A percentile compares a stretch with the other conserved stretches of the same genome.
These are phyloP conservation scores for Pao palembangensis DNA, from an alignment of 2,113 vertebrate species.

Conservation along the genomic window DNA sequence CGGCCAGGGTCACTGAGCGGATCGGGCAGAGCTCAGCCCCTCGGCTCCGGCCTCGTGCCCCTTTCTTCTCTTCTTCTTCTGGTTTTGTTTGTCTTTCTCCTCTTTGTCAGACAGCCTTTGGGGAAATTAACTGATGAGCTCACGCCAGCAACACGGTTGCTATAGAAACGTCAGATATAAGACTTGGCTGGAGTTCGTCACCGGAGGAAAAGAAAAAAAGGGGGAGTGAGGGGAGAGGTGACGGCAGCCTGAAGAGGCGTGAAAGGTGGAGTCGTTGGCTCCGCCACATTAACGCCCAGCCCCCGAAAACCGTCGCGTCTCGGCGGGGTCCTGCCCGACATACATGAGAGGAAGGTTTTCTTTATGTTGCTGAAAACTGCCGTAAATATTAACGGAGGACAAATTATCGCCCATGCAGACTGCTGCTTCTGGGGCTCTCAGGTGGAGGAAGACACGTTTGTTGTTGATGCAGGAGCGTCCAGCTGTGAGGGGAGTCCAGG, in stretches of 20 bases:
- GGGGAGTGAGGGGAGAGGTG: constrained; percentile 15
- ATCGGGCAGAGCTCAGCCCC: constrained; percentile 38
- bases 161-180: constrained; percentile 70
- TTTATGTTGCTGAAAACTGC: constrained; percentile 7
- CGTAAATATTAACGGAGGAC: constrained; percentile 36
- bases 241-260: constrained; percentile 46
- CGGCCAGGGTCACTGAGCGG: constrained; percentile 14
- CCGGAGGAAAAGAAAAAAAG: constrained; percentile 36
- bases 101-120: constrained; percentile 25
- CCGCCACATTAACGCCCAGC: constrained; percentile 36
- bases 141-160: constrained; percentile 64
- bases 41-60: constrained; percentile 27
- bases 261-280: constrained; percentile 53
- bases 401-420: constrained; percentile 26
- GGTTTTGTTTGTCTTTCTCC: background rate
- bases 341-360: constrained; percentile 12
- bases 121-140: constrained; percentile 72
- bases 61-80: constrained; percentile 38
- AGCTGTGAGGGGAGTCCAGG: background rate
- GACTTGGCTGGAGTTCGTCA: constrained; percentile 59
- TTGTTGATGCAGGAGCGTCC: constrained; percentile 13
- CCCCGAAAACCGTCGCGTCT: constrained; percentile 7
- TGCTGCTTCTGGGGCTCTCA: constrained; percentile 26
- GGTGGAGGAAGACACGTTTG: constrained; percentile 25
- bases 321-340: constrained; percentile 2